Evolutionary conservation across 2,797 vertebrate species (phyloP), one percentile per base, ranked within the genome.

Genomic region (Hafferia zeledoni): DNA sequence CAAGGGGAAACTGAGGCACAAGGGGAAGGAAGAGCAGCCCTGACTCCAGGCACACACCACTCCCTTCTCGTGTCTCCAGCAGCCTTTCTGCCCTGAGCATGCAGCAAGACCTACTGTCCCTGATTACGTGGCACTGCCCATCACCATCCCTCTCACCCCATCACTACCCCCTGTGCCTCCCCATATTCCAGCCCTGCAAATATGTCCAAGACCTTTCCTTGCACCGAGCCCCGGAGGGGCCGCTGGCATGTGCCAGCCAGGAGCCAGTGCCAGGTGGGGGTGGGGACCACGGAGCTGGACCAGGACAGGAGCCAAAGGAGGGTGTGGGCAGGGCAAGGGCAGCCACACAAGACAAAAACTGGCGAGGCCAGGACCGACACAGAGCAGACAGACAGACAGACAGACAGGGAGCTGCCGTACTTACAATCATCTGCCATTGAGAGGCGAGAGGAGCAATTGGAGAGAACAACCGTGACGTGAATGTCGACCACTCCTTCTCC

Each of bases 361-460:
- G 96, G 98, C 96, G 98, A 92, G 95, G 98, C 98, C 94, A 95
- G 97, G 94, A 97, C 97, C 94, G 95, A 98, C 98, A 98, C 95
- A 98, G 97, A 98, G 98, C 97, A 87, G 97, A 99, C 98, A 99
- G 98, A 99, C 99, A 99, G 98, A 99, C 97, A 97, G 97, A 99
- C 96, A 98, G 98, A 95, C 91, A 98, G 95, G 83, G 81, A 97
- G 99, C 98, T 98, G 98, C 98, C 98, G 98, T 99, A 99, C 99
- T 99, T 99, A 99, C 99, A 99, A 99, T 99, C 99, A 99, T 99
- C 99, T 99, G 99, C 97, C 98, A 95, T 95, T 95, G 93, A 93
- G 95, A 83, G 96, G 94, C 41, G 87, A 97, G 97, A 93, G 59
- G 95, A 98, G 98, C 98, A 99, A 98, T 98, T 98, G 98, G 98